phyloP scores from a whole-genome alignment of 1,140 invertebrate species.

The Mamestra configurata region DNA sequence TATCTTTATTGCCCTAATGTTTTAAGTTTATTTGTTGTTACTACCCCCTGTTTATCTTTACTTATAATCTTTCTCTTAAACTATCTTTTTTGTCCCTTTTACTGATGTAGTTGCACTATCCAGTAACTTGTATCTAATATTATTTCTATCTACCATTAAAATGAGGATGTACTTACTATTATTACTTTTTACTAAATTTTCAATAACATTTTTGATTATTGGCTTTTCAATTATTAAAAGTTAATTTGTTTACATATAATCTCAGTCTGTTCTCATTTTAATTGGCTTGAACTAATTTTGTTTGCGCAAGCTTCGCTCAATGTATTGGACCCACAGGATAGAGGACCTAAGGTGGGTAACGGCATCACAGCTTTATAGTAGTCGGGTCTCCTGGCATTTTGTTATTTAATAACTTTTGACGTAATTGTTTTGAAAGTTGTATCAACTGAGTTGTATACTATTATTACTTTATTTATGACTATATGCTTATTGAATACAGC shows the following conservation, averaged over 20 bases:
- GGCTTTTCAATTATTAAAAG: background rate
- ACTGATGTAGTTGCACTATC: slow-evolving; percentile 41
- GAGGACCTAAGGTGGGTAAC: slow-evolving; percentile 78
- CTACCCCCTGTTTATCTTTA: background rate
- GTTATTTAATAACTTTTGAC: background rate
- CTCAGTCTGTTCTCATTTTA: slow-evolving; percentile 77
- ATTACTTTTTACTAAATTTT: no score
- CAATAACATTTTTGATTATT: background rate
- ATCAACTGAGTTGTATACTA: background rate
- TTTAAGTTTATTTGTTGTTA: background rate
- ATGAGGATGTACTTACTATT: slow-evolving; percentile 57
- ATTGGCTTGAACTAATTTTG: slow-evolving; percentile 86
- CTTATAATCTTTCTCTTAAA: background rate
- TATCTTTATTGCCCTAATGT: slow-evolving; percentile 3
- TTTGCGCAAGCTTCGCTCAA: slow-evolving; percentile 88
- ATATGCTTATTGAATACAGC: background rate
- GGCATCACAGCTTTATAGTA: slow-evolving; percentile 62
- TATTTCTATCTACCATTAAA: slow-evolving; percentile 55
- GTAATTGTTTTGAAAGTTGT: background rate
- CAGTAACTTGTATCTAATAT: slow-evolving; percentile 26
- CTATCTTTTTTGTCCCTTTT: background rate
- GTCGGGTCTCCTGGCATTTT: slow-evolving; percentile 30
- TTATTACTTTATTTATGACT: background rate
- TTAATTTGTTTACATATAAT: slow-evolving; percentile 4
- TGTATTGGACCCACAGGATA: slow-evolving; percentile 85